Evolutionary conservation across 2,797 vertebrate species (phyloP), one percentile per base, ranked within the genome.

Genomic region (Anas bahamensis): DNA sequence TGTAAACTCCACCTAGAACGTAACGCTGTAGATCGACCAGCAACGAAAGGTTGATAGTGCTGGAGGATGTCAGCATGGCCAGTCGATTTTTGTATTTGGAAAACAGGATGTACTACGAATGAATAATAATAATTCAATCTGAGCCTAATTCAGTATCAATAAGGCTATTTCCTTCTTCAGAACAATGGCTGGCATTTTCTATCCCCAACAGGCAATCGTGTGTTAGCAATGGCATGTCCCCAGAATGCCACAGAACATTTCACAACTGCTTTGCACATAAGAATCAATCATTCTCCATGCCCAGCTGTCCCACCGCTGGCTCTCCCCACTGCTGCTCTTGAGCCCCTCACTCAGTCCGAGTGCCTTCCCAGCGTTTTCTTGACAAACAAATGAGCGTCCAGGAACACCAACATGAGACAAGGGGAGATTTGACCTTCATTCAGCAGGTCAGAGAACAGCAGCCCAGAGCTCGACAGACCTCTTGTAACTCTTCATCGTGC

Each of bases 181-280:
- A 96, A 95, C 95, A 96, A 96, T 95, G 92, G 94, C 6, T 96
- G 95, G 94, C 95, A 95, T 95, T 94, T 96, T 91, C 87, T 95
- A 75, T 95, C 89, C 96, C 94, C 95, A 95, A 90, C 24, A 92
- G 94, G 85, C 94, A 93, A 94, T 80, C 72, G 11, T 95, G 95
- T 93, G 91, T 94, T 92, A 95, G 95, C 95, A 95, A 92, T 94
- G 94, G 94, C 95, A 95, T 91, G 94, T 95, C 94, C 92, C 91
- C 94, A 94, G 86, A 94, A 94, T 59, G 89, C 89, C 93, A 96
- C 91, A 95, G 88, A 96, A 95, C 83, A 85, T 95, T 95, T 95
- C 94, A 95, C 93, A 96, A 97, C 92, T 85, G 64, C 75, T 93
- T 63, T 88, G 92, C 89, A 90, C 91, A 96, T 90, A 95, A 92